A percentile compares a stretch with the other conserved stretches of the same genome.
Evolutionary conservation across 2,797 vertebrate genomes (phyloP).

Genomic region (Cossypha caffra): DNA sequence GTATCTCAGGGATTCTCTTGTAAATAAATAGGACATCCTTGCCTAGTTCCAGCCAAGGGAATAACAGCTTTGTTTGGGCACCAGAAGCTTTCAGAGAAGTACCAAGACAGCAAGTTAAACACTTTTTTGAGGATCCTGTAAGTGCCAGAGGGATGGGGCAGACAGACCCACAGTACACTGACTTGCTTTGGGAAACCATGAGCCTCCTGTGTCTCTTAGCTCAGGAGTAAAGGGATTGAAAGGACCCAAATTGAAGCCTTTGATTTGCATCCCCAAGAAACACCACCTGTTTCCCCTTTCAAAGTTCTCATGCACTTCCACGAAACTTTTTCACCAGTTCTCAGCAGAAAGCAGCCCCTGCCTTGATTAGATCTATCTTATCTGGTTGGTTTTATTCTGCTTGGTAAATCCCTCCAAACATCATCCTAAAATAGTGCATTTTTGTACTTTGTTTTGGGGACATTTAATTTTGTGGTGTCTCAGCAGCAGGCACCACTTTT

Average conservation of each 20-base stretch:
- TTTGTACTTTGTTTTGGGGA: background rate
- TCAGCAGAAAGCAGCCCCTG: background rate
- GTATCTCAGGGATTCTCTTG: background rate
- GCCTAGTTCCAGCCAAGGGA: background rate
- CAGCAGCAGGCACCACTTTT: background rate
- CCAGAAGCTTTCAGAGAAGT: background rate
- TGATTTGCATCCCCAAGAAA: background rate
- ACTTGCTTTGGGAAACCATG: accelerated
- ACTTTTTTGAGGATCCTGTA: background rate
- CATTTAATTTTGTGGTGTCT: background rate
- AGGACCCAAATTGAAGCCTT: background rate
- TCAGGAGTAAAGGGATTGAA: background rate
- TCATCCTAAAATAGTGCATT: background rate
- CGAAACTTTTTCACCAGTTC: background rate
- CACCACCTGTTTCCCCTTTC: background rate
- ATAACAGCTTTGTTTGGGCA: background rate
- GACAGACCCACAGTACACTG: background rate
- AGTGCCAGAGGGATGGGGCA: background rate
- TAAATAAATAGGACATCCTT: background rate
- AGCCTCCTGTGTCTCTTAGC: background rate
- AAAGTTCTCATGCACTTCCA: background rate
- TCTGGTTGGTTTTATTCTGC: background rate
- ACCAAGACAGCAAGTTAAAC: background rate
- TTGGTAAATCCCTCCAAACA: background rate
- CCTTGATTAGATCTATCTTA: background rate